These are phyloP conservation scores for Corydoras maculifer DNA, from an alignment of 2,113 vertebrate genomes.

Conservation along the genomic window DNA sequence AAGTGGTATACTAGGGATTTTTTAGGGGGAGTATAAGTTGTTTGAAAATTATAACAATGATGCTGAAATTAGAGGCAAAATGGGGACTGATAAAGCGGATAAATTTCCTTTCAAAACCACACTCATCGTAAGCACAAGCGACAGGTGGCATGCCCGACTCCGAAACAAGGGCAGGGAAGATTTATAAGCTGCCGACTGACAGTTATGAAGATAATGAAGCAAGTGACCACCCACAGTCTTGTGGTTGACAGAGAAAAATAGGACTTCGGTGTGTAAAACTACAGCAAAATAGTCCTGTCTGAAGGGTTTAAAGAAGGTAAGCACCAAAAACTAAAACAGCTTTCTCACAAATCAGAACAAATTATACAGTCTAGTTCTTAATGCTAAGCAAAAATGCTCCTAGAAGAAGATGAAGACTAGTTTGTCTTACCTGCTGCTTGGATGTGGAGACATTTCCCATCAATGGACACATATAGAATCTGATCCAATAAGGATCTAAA, in stretches of 20 bases:
- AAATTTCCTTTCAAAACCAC: conserved; percentile 13
- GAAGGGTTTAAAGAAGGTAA: background rate
- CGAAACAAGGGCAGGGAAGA: background rate
- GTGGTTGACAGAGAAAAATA: too few relatives aligned
- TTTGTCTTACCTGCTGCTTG: conserved; percentile 24
- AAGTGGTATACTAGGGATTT: conserved; percentile 17
- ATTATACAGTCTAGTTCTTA: too few relatives aligned
- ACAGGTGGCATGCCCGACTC: conserved; percentile 8
- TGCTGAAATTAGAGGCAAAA: background rate
- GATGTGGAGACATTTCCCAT: conserved; percentile 25
- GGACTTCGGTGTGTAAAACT: background rate
- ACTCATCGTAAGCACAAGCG: background rate
- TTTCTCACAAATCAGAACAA: too few relatives aligned
- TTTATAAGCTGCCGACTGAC: background rate
- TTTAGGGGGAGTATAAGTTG: conserved; percentile 11
- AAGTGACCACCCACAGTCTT: background rate
- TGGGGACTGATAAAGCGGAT: background rate
- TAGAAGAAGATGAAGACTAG: background rate
- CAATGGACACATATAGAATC: background rate
- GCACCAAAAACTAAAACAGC: background rate
- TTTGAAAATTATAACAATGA: conserved; percentile 20
- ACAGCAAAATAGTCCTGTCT: background rate
- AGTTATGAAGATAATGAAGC: conserved; percentile 3
- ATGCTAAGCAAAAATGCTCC: background rate
- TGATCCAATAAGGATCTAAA: background rate